These are phyloP conservation scores for Triops longicaudatus DNA, from an alignment of 1,140 invertebrate species.

Conservation along the genomic window DNA sequence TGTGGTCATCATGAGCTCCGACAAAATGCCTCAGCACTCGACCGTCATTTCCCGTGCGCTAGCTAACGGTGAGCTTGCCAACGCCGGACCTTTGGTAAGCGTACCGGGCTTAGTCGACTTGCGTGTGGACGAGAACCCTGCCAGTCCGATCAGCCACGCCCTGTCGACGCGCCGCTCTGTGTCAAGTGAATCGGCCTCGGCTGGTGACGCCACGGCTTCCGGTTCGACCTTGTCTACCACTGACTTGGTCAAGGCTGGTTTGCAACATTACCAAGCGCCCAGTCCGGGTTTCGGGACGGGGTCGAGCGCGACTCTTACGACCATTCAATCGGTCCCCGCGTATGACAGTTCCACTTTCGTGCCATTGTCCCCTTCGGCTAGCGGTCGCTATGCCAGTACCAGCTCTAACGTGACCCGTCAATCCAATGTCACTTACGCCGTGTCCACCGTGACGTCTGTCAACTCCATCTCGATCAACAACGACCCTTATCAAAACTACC, in stretches of 20 bases:
- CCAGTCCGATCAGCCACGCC: constrained; percentile 22
- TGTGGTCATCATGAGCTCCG: constrained; percentile 41
- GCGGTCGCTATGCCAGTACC: constrained; percentile 40
- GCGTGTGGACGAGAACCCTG: background rate
- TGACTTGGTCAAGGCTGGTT: background rate
- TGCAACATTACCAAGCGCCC: background rate
- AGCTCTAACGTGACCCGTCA: constrained; percentile 34
- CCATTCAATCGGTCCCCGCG: constrained; percentile 21
- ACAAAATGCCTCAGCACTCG: constrained; percentile 42
- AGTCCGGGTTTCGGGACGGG: background rate
- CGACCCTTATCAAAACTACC: constrained; percentile 34
- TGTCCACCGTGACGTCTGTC: constrained; percentile 36
- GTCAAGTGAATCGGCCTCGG: constrained; percentile 9
- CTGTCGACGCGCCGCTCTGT: constrained; percentile 4
- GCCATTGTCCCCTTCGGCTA: constrained; percentile 41
- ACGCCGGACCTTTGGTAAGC: constrained; percentile 19
- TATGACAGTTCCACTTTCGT: constrained; percentile 22
- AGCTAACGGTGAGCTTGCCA: constrained; percentile 32
- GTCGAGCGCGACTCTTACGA: background rate
- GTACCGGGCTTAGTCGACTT: constrained; percentile 18
- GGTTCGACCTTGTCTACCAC: background rate
- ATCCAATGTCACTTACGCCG: constrained; percentile 32
- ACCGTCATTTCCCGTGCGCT: constrained; percentile 31
- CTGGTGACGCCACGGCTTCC: background rate
- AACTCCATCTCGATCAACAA: constrained; percentile 42